These are phyloP conservation scores for Calidris pygmaea DNA, from an alignment of 2,113 vertebrate species.

Conservation along the genomic window DNA sequence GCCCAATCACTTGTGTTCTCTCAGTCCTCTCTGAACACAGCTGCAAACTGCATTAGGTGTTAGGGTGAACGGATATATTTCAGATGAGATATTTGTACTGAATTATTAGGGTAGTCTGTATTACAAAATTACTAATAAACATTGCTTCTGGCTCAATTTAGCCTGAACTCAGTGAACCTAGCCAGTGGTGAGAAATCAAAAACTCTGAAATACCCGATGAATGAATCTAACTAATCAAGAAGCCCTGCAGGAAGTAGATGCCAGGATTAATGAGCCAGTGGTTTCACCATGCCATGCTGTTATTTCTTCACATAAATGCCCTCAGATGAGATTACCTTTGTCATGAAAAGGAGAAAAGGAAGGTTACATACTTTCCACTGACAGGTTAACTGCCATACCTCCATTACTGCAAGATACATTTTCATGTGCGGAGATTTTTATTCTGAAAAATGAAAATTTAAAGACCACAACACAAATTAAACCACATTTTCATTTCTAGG, in stretches of 20 bases:
- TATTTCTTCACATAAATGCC: constrained; percentile 81
- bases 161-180: constrained; percentile 79
- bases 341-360: constrained; percentile 80
- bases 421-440: constrained; percentile 65
- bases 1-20: constrained; percentile 68
- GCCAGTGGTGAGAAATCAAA: constrained; percentile 79
- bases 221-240: constrained; percentile 81
- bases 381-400: constrained; percentile 75
- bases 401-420: constrained; percentile 70
- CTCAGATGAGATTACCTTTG: constrained; percentile 80
- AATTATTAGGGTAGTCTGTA: constrained; percentile 79
- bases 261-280: constrained; percentile 81
- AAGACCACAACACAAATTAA: constrained; percentile 70
- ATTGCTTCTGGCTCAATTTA: constrained; percentile 81
- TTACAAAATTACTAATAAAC: constrained; percentile 84
- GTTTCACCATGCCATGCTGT: constrained; percentile 77
- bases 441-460: constrained; percentile 73
- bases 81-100: constrained; percentile 77
- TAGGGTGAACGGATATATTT: constrained; percentile 67
- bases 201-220: constrained; percentile 74
- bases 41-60: constrained; percentile 69
- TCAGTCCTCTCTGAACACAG: constrained; percentile 64
- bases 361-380: constrained; percentile 77
- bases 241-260: constrained; percentile 79
- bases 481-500: constrained; percentile 67